Evolutionary conservation across 2,888 invertebrate genomes (phyloP).

Genomic region (Andrena haemorrhoa): DNA sequence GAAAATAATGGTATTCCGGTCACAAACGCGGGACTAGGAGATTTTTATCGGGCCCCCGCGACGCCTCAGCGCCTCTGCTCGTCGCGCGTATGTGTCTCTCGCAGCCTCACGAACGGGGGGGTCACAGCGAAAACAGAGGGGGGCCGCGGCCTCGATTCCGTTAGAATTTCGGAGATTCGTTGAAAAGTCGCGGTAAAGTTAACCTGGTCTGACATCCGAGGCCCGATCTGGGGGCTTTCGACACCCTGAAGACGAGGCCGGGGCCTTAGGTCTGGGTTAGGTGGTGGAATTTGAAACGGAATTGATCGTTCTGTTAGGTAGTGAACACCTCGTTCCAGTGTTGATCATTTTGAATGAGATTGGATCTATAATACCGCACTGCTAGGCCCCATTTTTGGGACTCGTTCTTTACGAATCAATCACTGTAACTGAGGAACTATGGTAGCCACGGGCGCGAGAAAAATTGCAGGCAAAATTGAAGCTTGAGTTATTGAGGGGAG

Average conservation of each 20-base stretch:
- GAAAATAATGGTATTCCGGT: conserved; percentile 82
- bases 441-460: no score
- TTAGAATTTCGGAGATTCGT: conserved; percentile 35
- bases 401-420: no score
- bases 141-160: conserved; percentile 40
- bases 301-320: neutral
- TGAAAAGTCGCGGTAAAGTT: conserved; percentile 17
- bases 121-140: no score
- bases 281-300: neutral
- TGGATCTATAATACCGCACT: no score
- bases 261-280: neutral
- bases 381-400: no score
- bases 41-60: conserved; percentile 79
- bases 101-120: neutral
- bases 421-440: no score
- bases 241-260: conserved; percentile 5
- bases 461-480: no score
- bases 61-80: conserved; percentile 76
- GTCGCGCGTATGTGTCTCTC: conserved; percentile 67
- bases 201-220: neutral
- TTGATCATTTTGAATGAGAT: no score
- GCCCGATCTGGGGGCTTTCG: conserved; percentile 16
- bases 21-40: conserved; percentile 77
- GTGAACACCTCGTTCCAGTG: no score
- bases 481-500: no score